Evolutionary conservation across 2,888 invertebrate genomes (phyloP), one percentile per base, ranked within the genome.

Genomic region (Gastrophysa polygoni): DNA sequence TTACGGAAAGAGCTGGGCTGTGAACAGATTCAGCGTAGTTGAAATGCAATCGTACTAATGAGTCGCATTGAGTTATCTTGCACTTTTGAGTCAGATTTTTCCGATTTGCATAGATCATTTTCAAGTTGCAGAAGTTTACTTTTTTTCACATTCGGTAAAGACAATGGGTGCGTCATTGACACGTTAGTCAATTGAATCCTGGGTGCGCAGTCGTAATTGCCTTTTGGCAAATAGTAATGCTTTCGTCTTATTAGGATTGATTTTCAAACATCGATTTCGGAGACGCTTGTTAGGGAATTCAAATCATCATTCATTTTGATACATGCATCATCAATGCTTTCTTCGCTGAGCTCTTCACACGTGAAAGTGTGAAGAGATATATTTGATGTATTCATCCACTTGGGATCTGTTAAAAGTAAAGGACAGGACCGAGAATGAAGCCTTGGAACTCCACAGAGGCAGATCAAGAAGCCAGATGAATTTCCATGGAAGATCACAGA

Each of bases 21-120:
- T 24, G 7, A 24, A 24, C 24, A 20, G 20, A 14, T 1, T 48
- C 48, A 20, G 48, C 48, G 21, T 48, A 48, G 21, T 48, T 48
- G 14, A 48, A 48, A 16, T n/a, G n/a, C n/a, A n/a, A n/a, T n/a
- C n/a, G n/a, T n/a, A n/a, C 50, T 28, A 51, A 11, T 51, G 11
- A 20, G 2, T 51, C 34, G 18, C 51, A 34, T 20, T 38, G n/a
- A 6, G 21, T 38, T 18, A 10, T 52, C 43, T 38, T 52, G n/a
- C 38, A 10, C 14, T 38, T 38, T 38, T 14, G 16, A 43, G 34
- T 1, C 6, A 52, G 16, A 24, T 24, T 14, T 38, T 38, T 38
- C 18, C 38, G 10, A 14, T 43, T 51, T 1, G 34, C 16, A n/a
- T 51, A 34, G 34, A 51, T 32, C 17, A 51, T 29, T 51, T 51